Conservation (phyloP, 2,113 vertebrate species). For the Mustela nigripes region DNA sequence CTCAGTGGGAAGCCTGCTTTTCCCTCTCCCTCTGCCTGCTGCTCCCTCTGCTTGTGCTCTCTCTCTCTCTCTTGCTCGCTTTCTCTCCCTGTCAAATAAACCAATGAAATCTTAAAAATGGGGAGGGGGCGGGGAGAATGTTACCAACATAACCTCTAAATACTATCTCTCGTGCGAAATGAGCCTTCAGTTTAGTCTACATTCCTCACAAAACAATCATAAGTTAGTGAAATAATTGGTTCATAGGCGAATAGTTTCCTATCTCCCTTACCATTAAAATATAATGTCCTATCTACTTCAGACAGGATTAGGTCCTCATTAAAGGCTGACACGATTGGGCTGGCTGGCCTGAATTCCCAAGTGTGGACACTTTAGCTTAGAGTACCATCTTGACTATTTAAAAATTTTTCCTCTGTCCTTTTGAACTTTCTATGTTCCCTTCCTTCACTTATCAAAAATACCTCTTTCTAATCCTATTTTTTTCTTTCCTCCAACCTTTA, state of each 20-base stretch:
- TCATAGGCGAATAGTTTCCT: slow-evolving; percentile 21
- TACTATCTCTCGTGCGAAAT: neutral
- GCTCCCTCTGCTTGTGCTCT: too few species aligned
- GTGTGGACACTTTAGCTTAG: neutral
- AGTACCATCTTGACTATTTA: neutral
- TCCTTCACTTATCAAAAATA: slow-evolving; percentile 2
- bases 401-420: neutral
- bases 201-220: neutral
- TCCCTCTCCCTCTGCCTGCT: too few species aligned
- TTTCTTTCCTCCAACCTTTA: neutral
- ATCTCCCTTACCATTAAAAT: slow-evolving; percentile 40
- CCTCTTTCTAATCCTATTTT: neutral
- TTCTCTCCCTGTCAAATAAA: too few species aligned
- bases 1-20: too few species aligned
- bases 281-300: neutral
- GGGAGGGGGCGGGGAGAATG: neutral
- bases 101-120: too few species aligned
- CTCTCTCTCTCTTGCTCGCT: too few species aligned
- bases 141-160: neutral
- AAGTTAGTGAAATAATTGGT: slow-evolving; percentile 50
- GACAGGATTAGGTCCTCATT: slow-evolving; percentile 12
- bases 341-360: neutral
- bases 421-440: neutral
- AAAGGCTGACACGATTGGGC: neutral
- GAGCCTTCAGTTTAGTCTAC: neutral